Conservation (phyloP, 2,888 invertebrate species). For the Lasioglossum marginatum region DNA sequence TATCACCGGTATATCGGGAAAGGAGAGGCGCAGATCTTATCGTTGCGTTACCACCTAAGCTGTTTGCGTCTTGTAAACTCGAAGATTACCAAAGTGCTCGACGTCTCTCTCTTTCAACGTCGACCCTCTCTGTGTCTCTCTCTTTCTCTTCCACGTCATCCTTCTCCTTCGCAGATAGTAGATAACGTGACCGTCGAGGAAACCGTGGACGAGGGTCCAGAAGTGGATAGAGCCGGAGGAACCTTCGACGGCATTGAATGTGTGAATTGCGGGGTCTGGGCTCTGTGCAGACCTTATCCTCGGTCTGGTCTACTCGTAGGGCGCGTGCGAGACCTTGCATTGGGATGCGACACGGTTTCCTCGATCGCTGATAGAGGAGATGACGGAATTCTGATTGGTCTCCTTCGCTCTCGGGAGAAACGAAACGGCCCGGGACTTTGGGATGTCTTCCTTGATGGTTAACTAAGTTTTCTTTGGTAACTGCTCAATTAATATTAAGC, state of each 20-base stretch:
- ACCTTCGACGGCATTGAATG: conserved; percentile 76
- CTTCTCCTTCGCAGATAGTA: conserved; percentile 67
- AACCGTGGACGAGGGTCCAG: conserved; percentile 70
- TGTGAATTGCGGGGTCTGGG: conserved; percentile 77
- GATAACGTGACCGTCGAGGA: conserved; percentile 74
- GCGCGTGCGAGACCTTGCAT: conserved; percentile 52
- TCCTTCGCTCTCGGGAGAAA: not conserved
- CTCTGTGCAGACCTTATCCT: conserved; percentile 35
- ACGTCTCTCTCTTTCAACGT: conserved; percentile 53
- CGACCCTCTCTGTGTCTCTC: conserved; percentile 45
- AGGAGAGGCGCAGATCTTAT: conserved; percentile 79
- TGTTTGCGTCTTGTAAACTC: conserved; percentile 83
- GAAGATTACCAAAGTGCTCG: conserved; percentile 71
- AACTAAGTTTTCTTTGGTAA: not conserved
- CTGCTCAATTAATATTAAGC: not conserved
- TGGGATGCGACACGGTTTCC: conserved; percentile 31
- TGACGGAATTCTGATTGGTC: conserved; percentile 17
- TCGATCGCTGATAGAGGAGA: conserved; percentile 46
- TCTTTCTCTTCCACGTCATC: conserved; percentile 28
- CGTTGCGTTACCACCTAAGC: conserved; percentile 81
- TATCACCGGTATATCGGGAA: conserved; percentile 76
- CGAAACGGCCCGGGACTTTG: not conserved
- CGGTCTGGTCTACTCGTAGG: conserved; percentile 23
- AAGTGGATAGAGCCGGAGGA: conserved; percentile 62
- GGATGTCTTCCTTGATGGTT: not conserved